These are phyloP conservation scores for Thalassoma bifasciatum DNA, from an alignment of 2,113 vertebrate genomes.

Conservation along the genomic window DNA sequence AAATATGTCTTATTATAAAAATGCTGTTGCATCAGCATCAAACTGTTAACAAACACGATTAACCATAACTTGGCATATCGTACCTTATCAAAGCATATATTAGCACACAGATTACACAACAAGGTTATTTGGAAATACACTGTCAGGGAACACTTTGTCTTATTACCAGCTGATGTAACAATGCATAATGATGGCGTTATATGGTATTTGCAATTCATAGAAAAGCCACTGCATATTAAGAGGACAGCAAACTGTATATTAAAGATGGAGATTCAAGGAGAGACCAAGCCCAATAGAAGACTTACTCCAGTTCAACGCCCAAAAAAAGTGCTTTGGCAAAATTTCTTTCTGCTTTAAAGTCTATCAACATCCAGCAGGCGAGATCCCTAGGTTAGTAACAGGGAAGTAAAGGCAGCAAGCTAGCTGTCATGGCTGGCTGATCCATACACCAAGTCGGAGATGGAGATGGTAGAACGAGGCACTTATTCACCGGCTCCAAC, in stretches of 20 bases:
- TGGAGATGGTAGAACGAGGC: slow-evolving; percentile 57
- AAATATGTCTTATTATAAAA: not conserved
- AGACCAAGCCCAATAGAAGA: not conserved
- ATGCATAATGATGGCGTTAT: not conserved
- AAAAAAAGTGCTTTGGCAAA: slow-evolving; percentile 9
- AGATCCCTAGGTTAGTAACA: slow-evolving; percentile 37
- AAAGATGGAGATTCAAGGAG: not conserved
- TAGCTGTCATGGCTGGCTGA: slow-evolving; percentile 45
- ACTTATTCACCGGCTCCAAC: slow-evolving; percentile 62
- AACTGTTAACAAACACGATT: not conserved
- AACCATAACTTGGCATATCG: not conserved
- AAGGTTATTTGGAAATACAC: slow-evolving; percentile 16
- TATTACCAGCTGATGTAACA: not conserved
- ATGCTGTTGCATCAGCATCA: not conserved
- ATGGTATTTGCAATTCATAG: not conserved
- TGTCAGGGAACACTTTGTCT: not conserved
- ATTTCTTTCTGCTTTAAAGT: slow-evolving; percentile 8
- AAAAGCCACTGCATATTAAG: not conserved
- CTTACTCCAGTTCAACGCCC: not conserved
- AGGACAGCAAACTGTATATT: not conserved
- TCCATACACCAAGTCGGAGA: slow-evolving; percentile 24
- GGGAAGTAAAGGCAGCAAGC: slow-evolving; percentile 20
- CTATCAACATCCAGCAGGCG: not conserved
- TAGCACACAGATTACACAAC: slow-evolving; percentile 12
- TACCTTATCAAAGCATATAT: slow-evolving; percentile 11